Conservation (phyloP, 30 jellyfish, hydroid and myxozoan genomes). For the Haliclystus octoradiatus region DNA sequence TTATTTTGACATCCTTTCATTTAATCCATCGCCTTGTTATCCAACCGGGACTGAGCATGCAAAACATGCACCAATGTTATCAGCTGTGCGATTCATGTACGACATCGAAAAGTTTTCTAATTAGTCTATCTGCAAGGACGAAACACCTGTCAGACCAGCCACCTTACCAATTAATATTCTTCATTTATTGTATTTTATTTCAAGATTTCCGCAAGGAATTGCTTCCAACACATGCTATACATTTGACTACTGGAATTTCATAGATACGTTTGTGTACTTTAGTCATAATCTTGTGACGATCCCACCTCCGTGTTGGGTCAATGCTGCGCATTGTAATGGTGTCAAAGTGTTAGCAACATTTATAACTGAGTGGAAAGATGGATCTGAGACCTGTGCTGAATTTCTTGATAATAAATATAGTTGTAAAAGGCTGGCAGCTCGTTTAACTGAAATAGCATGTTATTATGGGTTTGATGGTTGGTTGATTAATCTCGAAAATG, state of each 20-base stretch:
- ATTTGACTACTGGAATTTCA: slow-evolving; percentile 57
- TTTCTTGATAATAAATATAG: slow-evolving; percentile 19
- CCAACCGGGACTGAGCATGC: too few relatives aligned
- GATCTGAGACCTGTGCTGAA: slow-evolving; percentile 39
- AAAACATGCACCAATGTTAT: too few relatives aligned
- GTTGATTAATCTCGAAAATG: slow-evolving; percentile 78
- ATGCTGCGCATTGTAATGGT: slow-evolving; percentile 80
- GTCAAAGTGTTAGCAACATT: slow-evolving; percentile 82
- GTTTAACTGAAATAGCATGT: slow-evolving; percentile 63
- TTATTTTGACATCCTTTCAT: too few relatives aligned
- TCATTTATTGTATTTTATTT: too few relatives aligned
- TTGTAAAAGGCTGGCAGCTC: slow-evolving; percentile 33
- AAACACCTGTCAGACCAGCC: too few relatives aligned
- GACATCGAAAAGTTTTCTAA: too few relatives aligned
- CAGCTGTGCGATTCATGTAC: too few relatives aligned
- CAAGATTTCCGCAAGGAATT: slow-evolving; percentile 81
- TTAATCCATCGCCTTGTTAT: too few relatives aligned
- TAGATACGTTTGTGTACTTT: slow-evolving; percentile 88
- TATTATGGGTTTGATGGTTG: slow-evolving; percentile 92
- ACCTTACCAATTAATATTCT: too few relatives aligned
- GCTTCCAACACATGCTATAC: slow-evolving; percentile 58
- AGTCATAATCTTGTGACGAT: slow-evolving; percentile 84
- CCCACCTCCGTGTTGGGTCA: slow-evolving; percentile 95
- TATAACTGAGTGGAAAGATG: slow-evolving; percentile 93
- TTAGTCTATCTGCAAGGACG: too few relatives aligned